Evolutionary conservation across 92 coral and sea anemone species (phyloP), one percentile per base, ranked within the genome.

Genomic region (Meandrina meandrites): DNA sequence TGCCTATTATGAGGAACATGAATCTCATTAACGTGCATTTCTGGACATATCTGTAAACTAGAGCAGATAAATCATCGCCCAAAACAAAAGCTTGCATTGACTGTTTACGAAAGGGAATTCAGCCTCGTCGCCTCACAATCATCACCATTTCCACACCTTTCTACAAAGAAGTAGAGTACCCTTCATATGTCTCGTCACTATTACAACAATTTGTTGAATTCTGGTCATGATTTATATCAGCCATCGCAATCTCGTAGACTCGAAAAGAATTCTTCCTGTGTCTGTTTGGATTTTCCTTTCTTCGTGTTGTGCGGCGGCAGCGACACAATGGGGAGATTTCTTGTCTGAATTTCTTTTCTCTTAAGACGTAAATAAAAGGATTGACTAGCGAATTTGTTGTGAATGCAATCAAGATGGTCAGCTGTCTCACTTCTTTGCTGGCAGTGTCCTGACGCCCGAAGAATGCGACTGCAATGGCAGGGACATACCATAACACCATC

Each of bases 281-380:
- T n/a, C 0, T 42, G 24, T 21, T 22, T 6, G 14, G 70, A 27
- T 3, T 24, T 53, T 30, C 47, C 71, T 14, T 83, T 51, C 32
- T 53, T 27, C 15, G 15, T 51, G 54, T 3, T 8, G 67, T 11
- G 36, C 78, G n/a, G 45, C 6, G 30, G 35, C 68, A 34, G 2
- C 12, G 35, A 19, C 36, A 53, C 32, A 21, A 36, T 70, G 69
- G 3, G 32, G 16, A 37, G 0, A 70, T 31, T n/a, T 45, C 48
- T 14, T 31, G 47, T 67, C 35, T 77, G 47, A 86, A 86, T 51
- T 31, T 69, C 31, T 35, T 86, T 9, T 86, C 89, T 47, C 54
- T 78, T 42, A 86, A 86, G 12, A 86, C 89, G 27, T 86, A 86
- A 35, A 86, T 62, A 28, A 86, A 86, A n/a, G 89, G 89, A 67